Base-by-base conservation (phyloP, 2,113 vertebrate species). In the Myotis yumanensis region DNA sequence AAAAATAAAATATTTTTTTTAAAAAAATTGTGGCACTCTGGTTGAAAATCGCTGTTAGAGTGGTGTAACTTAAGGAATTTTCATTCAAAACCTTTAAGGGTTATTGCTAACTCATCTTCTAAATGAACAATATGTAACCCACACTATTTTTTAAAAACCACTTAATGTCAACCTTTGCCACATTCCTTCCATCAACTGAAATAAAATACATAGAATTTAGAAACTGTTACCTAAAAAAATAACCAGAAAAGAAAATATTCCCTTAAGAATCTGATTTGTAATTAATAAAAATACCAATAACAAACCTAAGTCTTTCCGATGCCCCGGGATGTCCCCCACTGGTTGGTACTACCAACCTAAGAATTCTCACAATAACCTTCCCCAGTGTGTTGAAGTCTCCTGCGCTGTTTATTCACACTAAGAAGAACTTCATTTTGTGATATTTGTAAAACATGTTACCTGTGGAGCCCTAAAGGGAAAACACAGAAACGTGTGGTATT, bases 201-300 rank as follows among this genome's bases (percentile, higher is more conserved):
- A 90, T 46, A 89, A 85, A 91, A 59, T 23, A 86, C 48, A 68
- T 11, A 83, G 68, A 91, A 86, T 76, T 37, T 76, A 62, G 14
- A 86, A 87, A 64, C 15, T 57, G 20, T 86, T 75, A 87, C 37
- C 43, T 83, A 80, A 46, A 68, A 68, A 72, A 93, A 51, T 59
- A 89, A 57, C 16, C 72, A 89, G 51, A 66, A 89, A 92, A 88
- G 71, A 90, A 91, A 89, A 59, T n/a, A 73, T 54, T 73, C 32
- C 80, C 54, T 93, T 89, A 88, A 77, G 32, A 81, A 25, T 46
- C 22, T 76, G 62, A 73, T 48, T 79, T 77, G 62, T 64, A 32
- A 64, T 32, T 12, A 68, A 28, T 76, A 66, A 88, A 87, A 93
- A 81, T 32, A 94, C 46, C 35, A 69, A 54, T 80, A 89, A n/a